phyloP scores from a whole-genome alignment of 2,113 vertebrate species.

The Thunnus thynnus region DNA sequence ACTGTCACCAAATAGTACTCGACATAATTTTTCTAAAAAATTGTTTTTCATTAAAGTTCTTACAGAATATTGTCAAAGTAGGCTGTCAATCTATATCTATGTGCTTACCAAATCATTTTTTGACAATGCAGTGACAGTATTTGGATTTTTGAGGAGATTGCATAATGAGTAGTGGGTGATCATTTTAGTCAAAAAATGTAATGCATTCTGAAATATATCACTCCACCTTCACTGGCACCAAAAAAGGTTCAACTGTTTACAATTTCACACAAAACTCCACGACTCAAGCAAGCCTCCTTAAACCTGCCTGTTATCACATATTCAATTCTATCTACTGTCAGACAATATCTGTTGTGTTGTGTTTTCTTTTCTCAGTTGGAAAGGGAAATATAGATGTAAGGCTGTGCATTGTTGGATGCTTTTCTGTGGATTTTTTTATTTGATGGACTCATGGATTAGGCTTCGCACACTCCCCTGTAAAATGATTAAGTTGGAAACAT shows the following conservation, averaged over 20 bases:
- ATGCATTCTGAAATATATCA: slow-evolving; percentile 24
- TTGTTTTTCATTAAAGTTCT: slow-evolving; percentile 8
- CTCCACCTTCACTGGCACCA: slow-evolving; percentile 29
- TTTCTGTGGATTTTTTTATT: slow-evolving; percentile 3
- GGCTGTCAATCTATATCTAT: not conserved
- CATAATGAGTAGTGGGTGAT: slow-evolving; percentile 2
- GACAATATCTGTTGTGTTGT: not conserved
- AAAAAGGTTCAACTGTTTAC: slow-evolving; percentile 28
- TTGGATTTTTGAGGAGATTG: slow-evolving; percentile 15
- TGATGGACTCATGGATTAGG: slow-evolving; percentile 2
- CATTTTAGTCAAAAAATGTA: slow-evolving; percentile 6
- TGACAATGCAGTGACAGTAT: slow-evolving; percentile 27
- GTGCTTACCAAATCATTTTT: slow-evolving; percentile 29
- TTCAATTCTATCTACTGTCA: slow-evolving; percentile 5
- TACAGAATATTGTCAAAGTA: slow-evolving; percentile 20
- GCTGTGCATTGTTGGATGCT: slow-evolving; percentile 38
- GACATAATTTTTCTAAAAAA: not conserved
- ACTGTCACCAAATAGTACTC: slow-evolving; percentile 45
- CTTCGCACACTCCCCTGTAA: slow-evolving; percentile 6
- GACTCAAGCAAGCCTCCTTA: slow-evolving; percentile 32
- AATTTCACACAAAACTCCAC: slow-evolving; percentile 28
- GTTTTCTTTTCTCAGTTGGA: slow-evolving; percentile 34
- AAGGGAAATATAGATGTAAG: slow-evolving; percentile 28
- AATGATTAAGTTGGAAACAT: slow-evolving; percentile 8
- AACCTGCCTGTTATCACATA: slow-evolving; percentile 41